Base-by-base conservation (phyloP, 2,797 vertebrate species). In the Cetoscarus ocellatus region DNA sequence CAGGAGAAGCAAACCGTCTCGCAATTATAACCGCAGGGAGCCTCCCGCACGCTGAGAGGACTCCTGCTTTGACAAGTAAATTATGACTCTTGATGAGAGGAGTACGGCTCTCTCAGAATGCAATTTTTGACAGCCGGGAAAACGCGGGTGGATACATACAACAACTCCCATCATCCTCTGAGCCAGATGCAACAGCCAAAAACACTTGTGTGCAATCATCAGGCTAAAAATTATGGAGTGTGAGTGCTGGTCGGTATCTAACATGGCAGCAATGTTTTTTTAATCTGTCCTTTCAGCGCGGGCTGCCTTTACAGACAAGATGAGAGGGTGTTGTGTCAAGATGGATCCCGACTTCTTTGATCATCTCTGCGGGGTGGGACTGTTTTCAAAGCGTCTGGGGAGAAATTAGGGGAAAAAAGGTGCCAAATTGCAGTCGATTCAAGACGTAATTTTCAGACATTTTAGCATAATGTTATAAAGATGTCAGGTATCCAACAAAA, bases 11-110 rank as follows among this genome's bases (percentile, higher is more conserved):
- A 74, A 90, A 84, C 74, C 72, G 61, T 86, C 86, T 89, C 83
- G 88, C 91, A 91, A 94, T 94, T 93, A 95, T 75, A 85, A 85
- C 89, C 79, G 82, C 83, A 27, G 87, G 87, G 86, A 84, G 88
- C 85, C 88, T 84, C 73, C 80, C 14, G 70, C 91, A 66, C 45
- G 81, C 91, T 87, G 90, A 86, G 90, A 90, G 75, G 85, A 85
- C 88, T 79, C 82, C 85, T 82, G 86, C 89, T 88, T 84, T 94
- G 93, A 94, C 93, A 93, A 92, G 91, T 91, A 93, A 94, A 94
- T 94, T 89, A 94, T 91, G 91, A 94, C 86, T 91, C 88, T 91
- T 89, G 91, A 93, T 91, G 88, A 89, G 86, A 75, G 83, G 80
- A 86, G 84, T 83, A 72, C 73, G 66, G 87, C 85, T 87, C 84